These are phyloP conservation scores for Drosophila arizonae DNA, from an alignment of 1,140 invertebrate genomes.

Conservation along the genomic window DNA sequence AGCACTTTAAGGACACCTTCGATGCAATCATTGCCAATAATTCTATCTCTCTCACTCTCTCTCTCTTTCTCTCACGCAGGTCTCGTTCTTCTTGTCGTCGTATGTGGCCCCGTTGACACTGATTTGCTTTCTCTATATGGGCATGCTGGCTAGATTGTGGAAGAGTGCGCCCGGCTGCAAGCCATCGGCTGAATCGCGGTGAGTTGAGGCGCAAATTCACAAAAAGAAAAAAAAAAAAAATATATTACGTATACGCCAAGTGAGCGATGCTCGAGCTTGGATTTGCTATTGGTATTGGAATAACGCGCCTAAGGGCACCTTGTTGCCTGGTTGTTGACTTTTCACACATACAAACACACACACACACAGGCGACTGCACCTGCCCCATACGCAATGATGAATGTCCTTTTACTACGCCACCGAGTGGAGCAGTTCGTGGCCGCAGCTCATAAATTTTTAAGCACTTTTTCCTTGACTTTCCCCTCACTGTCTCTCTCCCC, in stretches of 20 bases:
- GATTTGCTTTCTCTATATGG: constrained; percentile 94
- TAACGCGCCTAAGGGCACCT: constrained; percentile 13
- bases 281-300: constrained; percentile 22
- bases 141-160: constrained; percentile 95
- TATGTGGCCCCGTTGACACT: constrained; percentile 93
- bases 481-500: background rate
- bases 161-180: constrained; percentile 90
- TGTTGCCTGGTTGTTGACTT: constrained; percentile 19
- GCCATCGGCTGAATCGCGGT: constrained; percentile 85
- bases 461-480: constrained; percentile 8
- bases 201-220: constrained; percentile 32
- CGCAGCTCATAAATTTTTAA: constrained; percentile 71
- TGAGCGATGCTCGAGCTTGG: constrained; percentile 13
- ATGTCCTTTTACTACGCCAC: constrained; percentile 59
- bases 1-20: background rate
- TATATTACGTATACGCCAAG: constrained; percentile 43
- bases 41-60: constrained; percentile 14
- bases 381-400: constrained; percentile 53
- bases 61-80: constrained; percentile 82
- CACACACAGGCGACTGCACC: constrained; percentile 20
- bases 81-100: constrained; percentile 92
- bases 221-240: background rate
- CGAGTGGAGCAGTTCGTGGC: constrained; percentile 36
- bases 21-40: too few relatives aligned
- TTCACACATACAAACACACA: constrained; percentile 8